phyloP scores from a whole-genome alignment of 1,140 invertebrate genomes.

The Aphidius gifuensis region DNA sequence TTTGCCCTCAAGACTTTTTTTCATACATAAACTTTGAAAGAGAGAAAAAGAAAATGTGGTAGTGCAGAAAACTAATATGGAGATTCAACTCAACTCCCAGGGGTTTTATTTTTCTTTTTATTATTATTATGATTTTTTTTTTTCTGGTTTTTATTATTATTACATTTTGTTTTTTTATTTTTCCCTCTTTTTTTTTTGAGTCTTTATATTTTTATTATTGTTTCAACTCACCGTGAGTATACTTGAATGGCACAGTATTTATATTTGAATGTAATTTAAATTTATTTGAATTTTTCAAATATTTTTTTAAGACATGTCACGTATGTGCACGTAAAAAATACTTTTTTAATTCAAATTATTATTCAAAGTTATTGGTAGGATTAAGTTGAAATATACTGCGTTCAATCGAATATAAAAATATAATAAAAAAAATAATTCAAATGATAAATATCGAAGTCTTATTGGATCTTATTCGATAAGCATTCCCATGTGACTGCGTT shows the following conservation, averaged over 20 bases:
- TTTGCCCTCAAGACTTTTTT: slow-evolving; percentile 10
- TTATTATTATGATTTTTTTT: slow-evolving; percentile 5
- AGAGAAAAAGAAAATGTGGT: background rate
- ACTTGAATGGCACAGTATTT: background rate
- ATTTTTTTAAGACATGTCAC: too few relatives aligned
- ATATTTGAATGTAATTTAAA: too few relatives aligned
- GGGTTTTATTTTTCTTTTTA: slow-evolving; percentile 5
- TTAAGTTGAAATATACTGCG: slow-evolving; percentile 15
- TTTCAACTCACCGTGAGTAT: background rate
- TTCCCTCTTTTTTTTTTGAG: background rate
- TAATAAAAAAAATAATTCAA: slow-evolving; percentile 4
- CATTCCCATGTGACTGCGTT: slow-evolving; percentile 9
- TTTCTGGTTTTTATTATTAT: slow-evolving; percentile 1
- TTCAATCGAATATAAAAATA: slow-evolving; percentile 4
- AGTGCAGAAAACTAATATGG: background rate
- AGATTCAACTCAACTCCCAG: slow-evolving; percentile 1
- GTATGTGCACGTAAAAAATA: background rate
- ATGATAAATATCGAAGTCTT: slow-evolving; percentile 23
- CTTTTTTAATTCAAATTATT: background rate
- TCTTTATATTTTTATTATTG: slow-evolving; percentile 5
- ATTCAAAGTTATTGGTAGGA: background rate
- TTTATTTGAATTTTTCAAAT: too few relatives aligned
- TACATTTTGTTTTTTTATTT: slow-evolving; percentile 6
- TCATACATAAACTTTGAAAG: background rate
- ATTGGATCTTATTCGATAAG: slow-evolving; percentile 14